These are phyloP conservation scores for Microcebus jonahi DNA, from an alignment of 2,113 vertebrate species.

Conservation along the genomic window DNA sequence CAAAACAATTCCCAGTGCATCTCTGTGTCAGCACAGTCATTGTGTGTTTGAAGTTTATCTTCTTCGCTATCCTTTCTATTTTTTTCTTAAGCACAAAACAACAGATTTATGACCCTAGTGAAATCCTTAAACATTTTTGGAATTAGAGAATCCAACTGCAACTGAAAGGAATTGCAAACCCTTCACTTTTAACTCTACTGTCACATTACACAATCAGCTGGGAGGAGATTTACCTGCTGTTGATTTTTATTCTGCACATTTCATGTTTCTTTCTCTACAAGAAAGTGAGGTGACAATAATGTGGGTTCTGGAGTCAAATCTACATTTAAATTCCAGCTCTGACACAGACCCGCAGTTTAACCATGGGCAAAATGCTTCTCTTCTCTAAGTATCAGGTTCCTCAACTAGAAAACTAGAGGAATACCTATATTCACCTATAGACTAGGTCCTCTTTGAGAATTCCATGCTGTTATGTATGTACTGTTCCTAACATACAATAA, in stretches of 20 bases:
- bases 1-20: neutral
- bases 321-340: neutral
- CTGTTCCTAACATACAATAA: neutral
- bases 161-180: neutral
- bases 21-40: neutral
- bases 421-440: neutral
- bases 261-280: neutral
- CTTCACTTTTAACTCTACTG: neutral
- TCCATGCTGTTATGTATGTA: fast-evolving
- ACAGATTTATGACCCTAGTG: neutral
- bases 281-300: neutral
- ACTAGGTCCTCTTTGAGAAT: neutral
- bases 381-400: neutral
- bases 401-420: neutral
- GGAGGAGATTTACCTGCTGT: neutral
- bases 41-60: neutral
- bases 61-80: neutral
- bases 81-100: neutral
- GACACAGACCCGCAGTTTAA: neutral
- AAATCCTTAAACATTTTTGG: neutral
- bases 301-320: neutral
- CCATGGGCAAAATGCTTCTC: neutral
- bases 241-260: neutral
- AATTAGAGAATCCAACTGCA: neutral
- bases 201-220: fast-evolving